A percentile compares a stretch with the other conserved stretches of the same genome.
Evolutionary conservation across 2,888 invertebrate genomes (phyloP).

Genomic region (Sarcophaga subvicina): DNA sequence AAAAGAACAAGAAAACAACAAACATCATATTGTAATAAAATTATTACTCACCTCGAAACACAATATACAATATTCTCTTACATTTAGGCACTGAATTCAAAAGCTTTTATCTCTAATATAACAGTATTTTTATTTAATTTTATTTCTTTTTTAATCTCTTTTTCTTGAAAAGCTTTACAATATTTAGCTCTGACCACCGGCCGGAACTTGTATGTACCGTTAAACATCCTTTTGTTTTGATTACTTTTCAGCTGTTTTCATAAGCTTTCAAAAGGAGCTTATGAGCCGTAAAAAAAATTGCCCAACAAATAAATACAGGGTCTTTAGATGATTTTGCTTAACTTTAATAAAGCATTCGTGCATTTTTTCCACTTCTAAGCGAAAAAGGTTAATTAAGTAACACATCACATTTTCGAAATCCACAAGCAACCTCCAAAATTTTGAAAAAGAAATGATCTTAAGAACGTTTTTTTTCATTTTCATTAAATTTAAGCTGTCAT

Average conservation of each 20-base stretch:
- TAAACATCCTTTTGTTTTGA: slow-evolving; percentile 44
- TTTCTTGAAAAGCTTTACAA: slow-evolving; percentile 34
- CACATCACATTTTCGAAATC: too few relatives aligned
- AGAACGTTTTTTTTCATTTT: too few relatives aligned
- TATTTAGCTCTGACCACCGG: slow-evolving; percentile 53
- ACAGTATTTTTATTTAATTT: slow-evolving; percentile 47
- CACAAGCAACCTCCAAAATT: too few relatives aligned
- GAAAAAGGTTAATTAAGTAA: too few relatives aligned
- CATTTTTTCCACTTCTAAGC: too few relatives aligned
- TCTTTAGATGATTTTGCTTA: background rate
- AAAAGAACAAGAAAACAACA: slow-evolving; percentile 1
- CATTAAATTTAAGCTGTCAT: too few relatives aligned
- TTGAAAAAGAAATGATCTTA: too few relatives aligned
- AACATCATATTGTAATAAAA: slow-evolving; percentile 27
- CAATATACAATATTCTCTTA: slow-evolving; percentile 26
- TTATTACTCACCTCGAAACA: slow-evolving; percentile 19
- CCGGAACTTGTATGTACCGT: slow-evolving; percentile 55
- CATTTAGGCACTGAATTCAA: background rate
- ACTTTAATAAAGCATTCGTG: too few relatives aligned
- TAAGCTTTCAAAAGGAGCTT: slow-evolving; percentile 13
- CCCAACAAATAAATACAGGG: background rate
- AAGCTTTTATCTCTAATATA: slow-evolving; percentile 53
- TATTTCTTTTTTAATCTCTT: slow-evolving; percentile 5
- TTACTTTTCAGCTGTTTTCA: slow-evolving; percentile 50
- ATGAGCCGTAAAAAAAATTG: background rate